Evolutionary conservation across 2,113 vertebrate species (phyloP).

Genomic region (Menura novaehollandiae): DNA sequence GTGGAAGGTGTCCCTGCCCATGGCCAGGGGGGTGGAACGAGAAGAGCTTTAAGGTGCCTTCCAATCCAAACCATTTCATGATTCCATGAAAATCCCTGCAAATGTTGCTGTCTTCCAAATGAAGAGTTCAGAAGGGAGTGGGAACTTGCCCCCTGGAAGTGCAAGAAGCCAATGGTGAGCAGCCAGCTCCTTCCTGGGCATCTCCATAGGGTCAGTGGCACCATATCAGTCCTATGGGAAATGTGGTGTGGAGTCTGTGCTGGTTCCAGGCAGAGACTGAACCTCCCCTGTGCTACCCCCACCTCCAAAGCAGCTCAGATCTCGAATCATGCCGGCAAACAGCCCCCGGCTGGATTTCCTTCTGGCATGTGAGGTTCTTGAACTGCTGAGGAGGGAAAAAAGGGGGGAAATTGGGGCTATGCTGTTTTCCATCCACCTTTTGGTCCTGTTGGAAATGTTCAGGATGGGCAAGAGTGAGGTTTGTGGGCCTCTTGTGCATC

Average conservation of each 20-base stretch:
- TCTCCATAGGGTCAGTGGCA: accelerated
- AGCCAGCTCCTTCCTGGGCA: neutral
- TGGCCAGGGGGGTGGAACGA: neutral
- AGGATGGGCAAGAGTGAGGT: neutral
- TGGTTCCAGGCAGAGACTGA: neutral
- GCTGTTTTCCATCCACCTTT: neutral
- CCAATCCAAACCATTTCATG: neutral
- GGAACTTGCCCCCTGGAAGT: neutral
- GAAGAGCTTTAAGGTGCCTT: neutral
- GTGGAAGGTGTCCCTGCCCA: neutral
- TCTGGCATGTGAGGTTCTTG: accelerated
- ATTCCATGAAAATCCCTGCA: neutral
- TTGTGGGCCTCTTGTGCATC: accelerated
- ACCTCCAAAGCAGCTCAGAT: neutral
- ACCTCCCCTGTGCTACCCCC: neutral
- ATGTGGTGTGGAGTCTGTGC: neutral
- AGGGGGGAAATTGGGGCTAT: accelerated
- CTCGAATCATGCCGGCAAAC: neutral
- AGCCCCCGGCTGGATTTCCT: neutral
- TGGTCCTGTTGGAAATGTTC: neutral
- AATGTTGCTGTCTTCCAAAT: neutral
- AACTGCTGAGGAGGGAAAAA: neutral
- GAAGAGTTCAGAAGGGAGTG: neutral
- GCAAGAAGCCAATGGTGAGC: accelerated
- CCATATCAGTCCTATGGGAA: accelerated